Percentiles rank a stretch among this genome's conserved stretches.
Conservation (phyloP, 2,113 vertebrate species). For the Struthio camelus region DNA sequence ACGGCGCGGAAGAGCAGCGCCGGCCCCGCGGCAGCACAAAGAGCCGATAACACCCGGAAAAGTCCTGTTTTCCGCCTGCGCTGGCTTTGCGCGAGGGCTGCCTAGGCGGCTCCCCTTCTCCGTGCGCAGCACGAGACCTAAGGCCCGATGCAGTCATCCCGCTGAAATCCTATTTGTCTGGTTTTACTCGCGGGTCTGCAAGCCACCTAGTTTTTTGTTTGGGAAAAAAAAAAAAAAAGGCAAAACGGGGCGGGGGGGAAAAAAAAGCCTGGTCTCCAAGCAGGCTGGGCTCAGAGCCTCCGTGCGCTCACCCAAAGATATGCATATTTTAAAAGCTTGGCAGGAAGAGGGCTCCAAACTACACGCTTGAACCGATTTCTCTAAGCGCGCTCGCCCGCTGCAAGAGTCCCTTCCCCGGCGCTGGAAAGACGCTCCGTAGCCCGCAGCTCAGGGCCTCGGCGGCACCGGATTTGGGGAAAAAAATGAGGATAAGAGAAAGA, state of each 20-base stretch:
- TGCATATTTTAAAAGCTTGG: conserved; percentile 60
- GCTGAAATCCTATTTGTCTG: accelerated
- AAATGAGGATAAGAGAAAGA: neutral
- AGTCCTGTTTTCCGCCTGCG: neutral
- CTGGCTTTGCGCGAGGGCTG: accelerated
- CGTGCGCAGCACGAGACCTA: accelerated
- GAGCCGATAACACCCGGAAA: neutral
- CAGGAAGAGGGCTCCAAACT: conserved; percentile 72
- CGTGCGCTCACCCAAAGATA: neutral
- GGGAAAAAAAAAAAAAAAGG: too few species aligned
- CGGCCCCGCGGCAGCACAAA: accelerated
- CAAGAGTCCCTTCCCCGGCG: neutral
- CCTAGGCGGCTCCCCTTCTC: neutral
- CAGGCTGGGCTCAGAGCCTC: neutral
- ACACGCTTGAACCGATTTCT: conserved; percentile 28
- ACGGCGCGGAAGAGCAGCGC: neutral
- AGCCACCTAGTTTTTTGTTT: neutral
- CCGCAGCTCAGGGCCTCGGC: too few species aligned
- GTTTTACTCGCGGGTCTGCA: neutral
- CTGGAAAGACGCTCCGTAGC: too few species aligned
- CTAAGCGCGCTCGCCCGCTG: accelerated
- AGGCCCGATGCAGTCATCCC: neutral
- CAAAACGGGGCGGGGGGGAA: accelerated
- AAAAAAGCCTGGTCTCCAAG: neutral
- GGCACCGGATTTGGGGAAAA: neutral